Evolutionary conservation across 2,797 vertebrate genomes (phyloP).

Genomic region (Yasuhikotakia modesta): DNA sequence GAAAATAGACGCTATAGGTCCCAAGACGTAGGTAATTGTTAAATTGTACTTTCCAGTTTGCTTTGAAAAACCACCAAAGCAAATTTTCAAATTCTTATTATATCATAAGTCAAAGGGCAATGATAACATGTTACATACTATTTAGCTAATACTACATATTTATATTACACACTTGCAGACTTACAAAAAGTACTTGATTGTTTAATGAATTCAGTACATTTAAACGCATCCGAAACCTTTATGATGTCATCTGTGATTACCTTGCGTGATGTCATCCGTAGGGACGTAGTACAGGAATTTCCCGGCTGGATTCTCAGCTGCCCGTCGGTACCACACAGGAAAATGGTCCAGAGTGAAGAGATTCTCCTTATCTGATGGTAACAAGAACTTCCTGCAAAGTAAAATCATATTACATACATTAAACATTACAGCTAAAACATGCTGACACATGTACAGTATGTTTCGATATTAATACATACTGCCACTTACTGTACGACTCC

Average conservation of each 20-base stretch:
- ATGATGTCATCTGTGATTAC: slow-evolving; percentile 66
- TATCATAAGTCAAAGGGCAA: too few species aligned
- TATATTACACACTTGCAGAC: too few species aligned
- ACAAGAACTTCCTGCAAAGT: slow-evolving; percentile 86
- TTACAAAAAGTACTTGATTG: too few species aligned
- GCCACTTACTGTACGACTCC: neutral
- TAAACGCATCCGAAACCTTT: neutral
- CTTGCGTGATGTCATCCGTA: slow-evolving; percentile 77
- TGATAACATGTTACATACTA: neutral
- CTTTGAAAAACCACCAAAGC: too few species aligned
- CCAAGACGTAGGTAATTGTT: too few species aligned
- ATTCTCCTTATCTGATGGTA: slow-evolving; percentile 83
- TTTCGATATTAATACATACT: neutral
- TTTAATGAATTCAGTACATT: slow-evolving; percentile 33
- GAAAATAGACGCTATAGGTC: too few species aligned
- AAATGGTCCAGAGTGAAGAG: slow-evolving; percentile 95
- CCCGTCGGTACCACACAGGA: slow-evolving; percentile 93
- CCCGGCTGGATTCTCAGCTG: slow-evolving; percentile 84
- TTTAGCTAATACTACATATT: too few species aligned
- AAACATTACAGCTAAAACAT: neutral
- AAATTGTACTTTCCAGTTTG: too few species aligned
- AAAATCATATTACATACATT: neutral
- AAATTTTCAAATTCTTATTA: too few species aligned
- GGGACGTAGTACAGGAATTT: slow-evolving; percentile 89
- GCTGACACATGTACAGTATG: neutral